Conservation (phyloP, 30 jellyfish, hydroid and myxozoan species). For the Catostylus mosaicus region DNA sequence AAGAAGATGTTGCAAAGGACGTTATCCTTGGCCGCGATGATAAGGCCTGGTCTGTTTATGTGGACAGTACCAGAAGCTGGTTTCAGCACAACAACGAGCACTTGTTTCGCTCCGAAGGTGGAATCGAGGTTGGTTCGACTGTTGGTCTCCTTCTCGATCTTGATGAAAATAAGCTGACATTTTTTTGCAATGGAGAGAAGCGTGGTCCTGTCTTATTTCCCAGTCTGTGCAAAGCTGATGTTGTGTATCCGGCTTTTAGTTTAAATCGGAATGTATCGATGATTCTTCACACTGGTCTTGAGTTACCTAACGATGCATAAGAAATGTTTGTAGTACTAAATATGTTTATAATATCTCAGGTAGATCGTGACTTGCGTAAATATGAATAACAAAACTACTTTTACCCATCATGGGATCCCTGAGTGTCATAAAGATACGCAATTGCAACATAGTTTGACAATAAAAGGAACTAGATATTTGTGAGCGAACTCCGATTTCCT, state of each 20-base stretch:
- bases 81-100: constrained; percentile 97
- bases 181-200: constrained; percentile 87
- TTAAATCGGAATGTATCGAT: constrained; percentile 89
- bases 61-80: constrained; percentile 98
- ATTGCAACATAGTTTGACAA: too few species aligned
- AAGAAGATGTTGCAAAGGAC: constrained; percentile 80
- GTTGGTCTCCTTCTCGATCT: constrained; percentile 87
- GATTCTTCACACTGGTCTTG: constrained; percentile 90
- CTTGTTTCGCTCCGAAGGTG: constrained; percentile 94
- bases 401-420: too few species aligned
- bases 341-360: too few species aligned
- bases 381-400: too few species aligned
- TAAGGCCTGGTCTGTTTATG: constrained; percentile 96
- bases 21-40: constrained; percentile 89
- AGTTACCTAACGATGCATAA: constrained; percentile 47
- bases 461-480: too few species aligned
- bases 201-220: constrained; percentile 96
- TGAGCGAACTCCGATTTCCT: too few species aligned
- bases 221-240: constrained; percentile 86
- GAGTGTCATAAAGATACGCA: too few species aligned
- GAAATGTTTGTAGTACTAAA: background rate
- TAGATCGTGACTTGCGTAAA: too few species aligned
- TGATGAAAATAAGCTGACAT: constrained; percentile 77
- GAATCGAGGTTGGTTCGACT: constrained; percentile 87
- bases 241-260: constrained; percentile 97